Evolutionary conservation across 2,888 invertebrate species (phyloP), one percentile per base, ranked within the genome.

Genomic region (Parapristionchus giblindavisi): DNA sequence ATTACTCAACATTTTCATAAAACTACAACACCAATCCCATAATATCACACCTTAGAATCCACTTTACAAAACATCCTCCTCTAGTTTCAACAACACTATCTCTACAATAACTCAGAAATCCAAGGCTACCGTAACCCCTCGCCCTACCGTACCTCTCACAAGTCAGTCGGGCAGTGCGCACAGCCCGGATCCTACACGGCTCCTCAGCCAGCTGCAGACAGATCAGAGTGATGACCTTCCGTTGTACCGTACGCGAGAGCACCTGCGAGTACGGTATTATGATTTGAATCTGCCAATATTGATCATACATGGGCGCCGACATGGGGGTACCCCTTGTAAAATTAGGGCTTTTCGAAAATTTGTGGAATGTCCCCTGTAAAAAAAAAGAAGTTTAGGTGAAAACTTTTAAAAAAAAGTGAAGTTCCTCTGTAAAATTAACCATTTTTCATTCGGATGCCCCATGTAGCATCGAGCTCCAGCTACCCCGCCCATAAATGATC

Each of bases 141-240:
- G 40, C 29, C 8, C 48, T 29, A 68, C 34, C 32, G 43, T 79
- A 94, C 65, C 97, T 91, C 89, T 98, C 97, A 11, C 95, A 96
- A 60, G 98, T 91, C n/a, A 95, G 95, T 75, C 96, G 91, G 1
- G 94, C 94, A 36, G 94, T 94, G 76, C 90, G 84, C 78, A 90
- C 86, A 2, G 89, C 90, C 43, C 90, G 84, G 8, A 89, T 83
- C 52, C 90, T 84, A 2, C 91, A 91, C 88, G 96, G 96, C 85
- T 93, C 93, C 88, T 96, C 95, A 75, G 93, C 92, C 81, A 97
- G 90, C 88, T 96, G 95, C 88, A 96, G 96, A 89, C 95, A 96
- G 76, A 97, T 92, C 75, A 98, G 89, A 3, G 94, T 93, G 61
- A 97, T 94, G 85, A 98, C 90, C 90, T 97, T 98, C 43, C 96